These are phyloP conservation scores for Brachymystax lenok DNA, from an alignment of 2,797 vertebrate genomes.

Conservation along the genomic window DNA sequence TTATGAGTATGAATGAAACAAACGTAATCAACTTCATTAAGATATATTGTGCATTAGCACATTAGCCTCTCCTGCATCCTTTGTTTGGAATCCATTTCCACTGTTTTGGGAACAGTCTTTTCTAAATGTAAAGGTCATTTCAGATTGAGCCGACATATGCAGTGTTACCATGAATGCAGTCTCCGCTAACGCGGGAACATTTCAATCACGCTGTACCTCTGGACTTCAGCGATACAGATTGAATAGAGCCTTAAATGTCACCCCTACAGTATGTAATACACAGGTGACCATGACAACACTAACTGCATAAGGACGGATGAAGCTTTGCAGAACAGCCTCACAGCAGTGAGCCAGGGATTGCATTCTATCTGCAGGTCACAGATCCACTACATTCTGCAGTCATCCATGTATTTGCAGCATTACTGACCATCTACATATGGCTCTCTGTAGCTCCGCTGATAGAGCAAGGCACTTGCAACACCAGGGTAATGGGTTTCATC, in stretches of 20 bases:
- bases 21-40: not conserved
- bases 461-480: not conserved
- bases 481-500: not conserved
- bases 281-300: slow-evolving; percentile 60
- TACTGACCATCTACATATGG: not conserved
- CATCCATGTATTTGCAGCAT: too few species aligned
- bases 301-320: slow-evolving; percentile 61
- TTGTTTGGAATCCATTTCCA: not conserved
- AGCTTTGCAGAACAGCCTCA: slow-evolving; percentile 47
- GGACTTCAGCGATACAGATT: too few species aligned
- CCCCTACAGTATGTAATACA: slow-evolving; percentile 34
- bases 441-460: too few species aligned
- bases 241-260: too few species aligned
- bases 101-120: too few species aligned
- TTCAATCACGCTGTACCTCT: too few species aligned
- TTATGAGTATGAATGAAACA: not conserved
- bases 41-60: too few species aligned
- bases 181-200: too few species aligned
- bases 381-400: not conserved
- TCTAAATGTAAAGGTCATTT: too few species aligned
- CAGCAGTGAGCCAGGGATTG: slow-evolving; percentile 22
- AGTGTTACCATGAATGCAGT: too few species aligned
- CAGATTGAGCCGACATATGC: too few species aligned
- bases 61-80: not conserved
- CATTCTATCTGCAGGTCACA: slow-evolving; percentile 33